Conservation (phyloP, 2,888 invertebrate species). For the Cremastinae sp. region DNA sequence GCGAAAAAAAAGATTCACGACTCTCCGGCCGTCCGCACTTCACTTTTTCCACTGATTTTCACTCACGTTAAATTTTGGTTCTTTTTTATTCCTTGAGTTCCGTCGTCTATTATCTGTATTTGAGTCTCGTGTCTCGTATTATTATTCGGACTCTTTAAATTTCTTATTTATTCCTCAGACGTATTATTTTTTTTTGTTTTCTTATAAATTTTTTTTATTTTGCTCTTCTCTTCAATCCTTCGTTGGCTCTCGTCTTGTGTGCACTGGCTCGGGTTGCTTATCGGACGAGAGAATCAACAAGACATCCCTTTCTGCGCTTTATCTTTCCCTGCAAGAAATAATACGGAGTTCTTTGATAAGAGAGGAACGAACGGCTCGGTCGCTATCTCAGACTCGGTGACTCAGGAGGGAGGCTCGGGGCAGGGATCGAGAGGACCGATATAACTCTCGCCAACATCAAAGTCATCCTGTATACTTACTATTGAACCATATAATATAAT, state of each 20-base stretch:
- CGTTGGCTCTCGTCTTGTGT: conserved; percentile 12
- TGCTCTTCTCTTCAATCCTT: neutral
- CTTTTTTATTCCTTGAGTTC: neutral
- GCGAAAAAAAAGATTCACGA: neutral
- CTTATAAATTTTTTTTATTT: conserved; percentile 25
- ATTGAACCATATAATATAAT: conserved; percentile 1
- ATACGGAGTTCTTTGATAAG: conserved; percentile 42
- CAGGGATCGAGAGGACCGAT: conserved; percentile 7
- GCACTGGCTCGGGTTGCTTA: conserved; percentile 36
- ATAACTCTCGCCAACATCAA: conserved; percentile 19
- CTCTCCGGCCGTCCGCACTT: neutral
- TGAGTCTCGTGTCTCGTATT: conserved; percentile 8
- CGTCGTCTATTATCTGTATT: neutral
- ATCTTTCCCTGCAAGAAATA: conserved; percentile 56
- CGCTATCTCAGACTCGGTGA: conserved; percentile 19
- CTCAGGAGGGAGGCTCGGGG: neutral
- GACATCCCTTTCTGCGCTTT: conserved; percentile 42
- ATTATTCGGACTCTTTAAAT: neutral
- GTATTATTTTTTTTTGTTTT: conserved; percentile 17
- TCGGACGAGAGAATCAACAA: conserved; percentile 45
- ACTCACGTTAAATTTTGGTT: neutral
- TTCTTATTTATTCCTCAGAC: neutral
- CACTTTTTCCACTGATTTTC: conserved; percentile 30
- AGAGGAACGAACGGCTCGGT: neutral
- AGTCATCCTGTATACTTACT: conserved; percentile 1